Percentiles rank a stretch among this genome's conserved stretches.
Conservation (phyloP, 2,888 invertebrate species). For the Acanthosepion esculentum region DNA sequence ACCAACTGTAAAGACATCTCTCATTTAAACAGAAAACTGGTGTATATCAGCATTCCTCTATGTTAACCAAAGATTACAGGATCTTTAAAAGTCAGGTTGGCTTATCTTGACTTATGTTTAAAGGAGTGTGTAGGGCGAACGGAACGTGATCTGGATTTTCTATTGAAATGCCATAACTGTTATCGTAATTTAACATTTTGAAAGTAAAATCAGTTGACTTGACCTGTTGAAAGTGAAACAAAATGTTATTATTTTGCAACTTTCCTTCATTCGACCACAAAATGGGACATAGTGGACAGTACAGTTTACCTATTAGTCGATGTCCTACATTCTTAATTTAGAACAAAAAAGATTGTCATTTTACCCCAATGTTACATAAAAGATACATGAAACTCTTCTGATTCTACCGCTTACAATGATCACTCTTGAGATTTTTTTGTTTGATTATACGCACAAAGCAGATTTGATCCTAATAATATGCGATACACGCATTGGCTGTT, state of each 20-base stretch:
- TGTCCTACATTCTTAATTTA: background rate
- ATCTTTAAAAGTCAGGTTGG: background rate
- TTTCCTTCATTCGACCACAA: background rate
- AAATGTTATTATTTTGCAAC: background rate
- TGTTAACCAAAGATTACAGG: background rate
- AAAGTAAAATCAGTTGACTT: background rate
- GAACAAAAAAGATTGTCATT: background rate
- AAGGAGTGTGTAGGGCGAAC: background rate
- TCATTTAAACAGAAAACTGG: background rate
- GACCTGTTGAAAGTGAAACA: background rate
- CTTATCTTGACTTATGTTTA: background rate
- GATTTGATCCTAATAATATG: too few relatives aligned
- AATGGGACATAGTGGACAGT: background rate
- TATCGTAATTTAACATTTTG: background rate
- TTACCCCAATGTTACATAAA: too few relatives aligned
- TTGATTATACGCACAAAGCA: too few relatives aligned
- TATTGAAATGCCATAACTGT: background rate
- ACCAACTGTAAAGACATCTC: background rate
- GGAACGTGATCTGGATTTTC: background rate
- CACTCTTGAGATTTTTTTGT: too few relatives aligned
- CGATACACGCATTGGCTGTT: too few relatives aligned
- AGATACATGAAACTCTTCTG: too few relatives aligned
- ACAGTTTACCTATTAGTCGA: background rate
- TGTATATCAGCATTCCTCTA: background rate
- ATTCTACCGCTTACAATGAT: too few relatives aligned